phyloP scores from a whole-genome alignment of 2,797 vertebrate genomes.

The Cetoscarus ocellatus region DNA sequence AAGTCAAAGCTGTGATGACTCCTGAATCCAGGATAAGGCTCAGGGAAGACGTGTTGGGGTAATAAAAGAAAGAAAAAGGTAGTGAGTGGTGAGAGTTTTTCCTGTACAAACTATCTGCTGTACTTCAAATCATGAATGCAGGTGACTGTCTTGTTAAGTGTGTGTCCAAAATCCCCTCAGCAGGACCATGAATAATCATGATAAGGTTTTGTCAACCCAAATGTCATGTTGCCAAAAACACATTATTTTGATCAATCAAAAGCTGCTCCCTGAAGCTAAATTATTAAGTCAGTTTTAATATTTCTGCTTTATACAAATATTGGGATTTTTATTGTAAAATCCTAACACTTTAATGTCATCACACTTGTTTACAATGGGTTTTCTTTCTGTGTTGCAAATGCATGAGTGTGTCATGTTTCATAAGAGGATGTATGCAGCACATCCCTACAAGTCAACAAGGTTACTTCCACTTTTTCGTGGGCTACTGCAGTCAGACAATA shows the following conservation, averaged over 20 bases:
- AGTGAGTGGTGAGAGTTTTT: conserved; percentile 27
- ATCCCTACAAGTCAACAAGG: conserved; percentile 78
- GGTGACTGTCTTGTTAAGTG: background rate
- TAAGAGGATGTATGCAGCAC: conserved; percentile 84
- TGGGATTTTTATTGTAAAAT: conserved; percentile 13
- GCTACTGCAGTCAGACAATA: conserved; percentile 53
- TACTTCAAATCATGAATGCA: background rate
- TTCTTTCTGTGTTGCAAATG: conserved; percentile 60
- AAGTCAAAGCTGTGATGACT: conserved; percentile 69
- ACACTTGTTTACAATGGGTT: conserved; percentile 57
- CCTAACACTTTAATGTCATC: conserved; percentile 14
- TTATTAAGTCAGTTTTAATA: background rate
- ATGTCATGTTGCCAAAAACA: too few species aligned
- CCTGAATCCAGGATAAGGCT: conserved; percentile 46
- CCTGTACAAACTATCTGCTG: background rate
- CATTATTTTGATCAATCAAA: too few species aligned
- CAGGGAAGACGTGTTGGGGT: conserved; percentile 46
- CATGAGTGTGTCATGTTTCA: conserved; percentile 69
- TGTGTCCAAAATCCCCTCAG: too few species aligned
- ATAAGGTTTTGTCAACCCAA: too few species aligned
- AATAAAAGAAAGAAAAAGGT: conserved; percentile 41
- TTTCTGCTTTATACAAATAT: background rate
- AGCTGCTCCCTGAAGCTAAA: too few species aligned
- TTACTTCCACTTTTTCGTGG: conserved; percentile 85
- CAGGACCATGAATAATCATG: too few species aligned